Conservation (phyloP, 2,888 invertebrate species). For the Glaucopsyche alexis region DNA sequence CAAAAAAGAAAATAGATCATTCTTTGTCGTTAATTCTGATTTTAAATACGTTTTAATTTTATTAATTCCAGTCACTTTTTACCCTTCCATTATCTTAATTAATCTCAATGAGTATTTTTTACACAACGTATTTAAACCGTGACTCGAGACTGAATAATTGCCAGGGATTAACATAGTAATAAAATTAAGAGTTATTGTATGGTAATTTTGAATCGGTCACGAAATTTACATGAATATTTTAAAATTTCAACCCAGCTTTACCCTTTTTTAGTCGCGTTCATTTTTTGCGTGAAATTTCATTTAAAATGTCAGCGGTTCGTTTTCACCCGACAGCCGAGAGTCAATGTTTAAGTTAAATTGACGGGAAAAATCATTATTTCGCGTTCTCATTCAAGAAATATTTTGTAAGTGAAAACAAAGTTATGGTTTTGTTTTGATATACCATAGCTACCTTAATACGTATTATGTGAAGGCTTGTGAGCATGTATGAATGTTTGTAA, state of each 20-base stretch:
- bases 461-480: no score
- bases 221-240: conserved; percentile 12
- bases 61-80: neutral
- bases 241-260: neutral
- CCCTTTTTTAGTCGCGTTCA: conserved; percentile 2
- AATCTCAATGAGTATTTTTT: neutral
- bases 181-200: conserved; percentile 24
- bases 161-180: conserved; percentile 14
- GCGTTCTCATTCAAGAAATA: neutral
- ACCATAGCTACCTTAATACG: neutral
- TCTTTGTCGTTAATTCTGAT: no score
- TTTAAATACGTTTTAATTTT: neutral
- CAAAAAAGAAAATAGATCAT: no score
- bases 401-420: neutral
- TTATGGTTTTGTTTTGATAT: neutral
- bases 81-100: conserved; percentile 6
- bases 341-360: conserved; percentile 5
- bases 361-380: neutral
- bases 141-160: conserved; percentile 9
- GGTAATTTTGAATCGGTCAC: conserved; percentile 24
- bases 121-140: neutral
- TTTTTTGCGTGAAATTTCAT: neutral
- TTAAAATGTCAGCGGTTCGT: neutral
- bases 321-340: neutral
- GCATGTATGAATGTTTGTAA: no score